phyloP scores from a whole-genome alignment of 1,140 invertebrate genomes.

The Anoplophora glabripennis region DNA sequence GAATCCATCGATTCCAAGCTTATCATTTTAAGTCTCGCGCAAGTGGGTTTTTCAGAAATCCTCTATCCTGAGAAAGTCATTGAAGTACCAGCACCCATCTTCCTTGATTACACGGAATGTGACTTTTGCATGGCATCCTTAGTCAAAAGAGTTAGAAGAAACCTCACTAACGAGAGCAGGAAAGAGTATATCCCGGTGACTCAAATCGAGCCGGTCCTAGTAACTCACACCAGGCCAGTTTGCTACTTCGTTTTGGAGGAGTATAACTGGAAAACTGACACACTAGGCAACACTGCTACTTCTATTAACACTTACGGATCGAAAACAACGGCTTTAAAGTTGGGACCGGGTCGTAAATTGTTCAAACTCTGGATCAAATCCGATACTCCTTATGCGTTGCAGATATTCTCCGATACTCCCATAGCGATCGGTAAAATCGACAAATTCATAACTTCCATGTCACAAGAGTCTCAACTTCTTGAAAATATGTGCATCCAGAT shows the following conservation, averaged over 20 bases:
- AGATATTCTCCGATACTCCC: slow-evolving; percentile 41
- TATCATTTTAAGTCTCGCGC: slow-evolving; percentile 39
- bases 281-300: slow-evolving; percentile 11
- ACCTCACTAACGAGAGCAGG: background rate
- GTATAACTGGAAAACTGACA: slow-evolving; percentile 21
- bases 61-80: background rate
- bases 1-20: slow-evolving; percentile 45
- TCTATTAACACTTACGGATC: slow-evolving; percentile 36
- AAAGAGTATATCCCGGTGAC: too few relatives aligned
- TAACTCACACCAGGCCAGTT: too few relatives aligned
- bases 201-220: too few relatives aligned
- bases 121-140: too few relatives aligned
- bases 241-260: too few relatives aligned
- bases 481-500: slow-evolving; percentile 15
- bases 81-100: too few relatives aligned
- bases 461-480: slow-evolving; percentile 30
- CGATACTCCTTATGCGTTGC: slow-evolving; percentile 28
- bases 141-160: too few relatives aligned
- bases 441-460: slow-evolving; percentile 40
- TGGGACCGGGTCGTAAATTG: slow-evolving; percentile 34
- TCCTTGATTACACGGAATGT: too few relatives aligned
- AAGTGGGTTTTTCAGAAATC: slow-evolving; percentile 24
- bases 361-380: slow-evolving; percentile 41
- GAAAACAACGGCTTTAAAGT: slow-evolving; percentile 32
- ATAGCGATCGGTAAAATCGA: slow-evolving; percentile 37